Evolutionary conservation across 2,797 vertebrate species (phyloP), one percentile per base, ranked within the genome.

Genomic region (Anguilla anguilla): DNA sequence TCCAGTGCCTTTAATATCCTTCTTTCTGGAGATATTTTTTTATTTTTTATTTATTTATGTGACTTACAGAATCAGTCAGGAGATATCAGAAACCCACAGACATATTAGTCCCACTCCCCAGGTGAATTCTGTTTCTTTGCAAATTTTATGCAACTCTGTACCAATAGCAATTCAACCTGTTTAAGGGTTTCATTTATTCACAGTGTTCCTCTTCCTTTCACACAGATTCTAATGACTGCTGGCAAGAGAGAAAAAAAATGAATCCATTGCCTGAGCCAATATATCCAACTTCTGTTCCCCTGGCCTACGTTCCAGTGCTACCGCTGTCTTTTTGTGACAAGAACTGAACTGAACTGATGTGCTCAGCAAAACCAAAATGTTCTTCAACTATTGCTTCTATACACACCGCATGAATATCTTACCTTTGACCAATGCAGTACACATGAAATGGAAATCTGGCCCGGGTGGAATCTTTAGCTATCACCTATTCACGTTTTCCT

Each of bases 131-230:
- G 6, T 51, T 51, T 9, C 69, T 72, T 72, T 28, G 11, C 69
- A n/a, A 6, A 69, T n/a, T 69, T 9, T 53, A 17, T 86, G 15
- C 64, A 13, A 72, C 39, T 43, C 9, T 35, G 59, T 72, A 72
- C n/a, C 67, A 86, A 72, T 61, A 25, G 1, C 11, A 90, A 85
- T 84, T 25, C 15, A 88, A 86, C 79, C 55, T 77, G 81, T 87
- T 67, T 51, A 87, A 35, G 13, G 49, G 43, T 10, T 84, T 84
- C 67, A 77, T 51, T 46, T 86, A 69, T 87, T 61, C 3, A 86
- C 87, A 25, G 31, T 74, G 25, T 55, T 46, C 11, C 49, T 17
- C 46, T 88, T 46, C 22, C 1, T 28, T 22, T 86, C 51, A 39
- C n/a, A 0, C n/a, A 17, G 67, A 77, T 22, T 35, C 53, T 77